phyloP scores from a whole-genome alignment of 2,797 vertebrate species.

The Centropyge bicolor region DNA sequence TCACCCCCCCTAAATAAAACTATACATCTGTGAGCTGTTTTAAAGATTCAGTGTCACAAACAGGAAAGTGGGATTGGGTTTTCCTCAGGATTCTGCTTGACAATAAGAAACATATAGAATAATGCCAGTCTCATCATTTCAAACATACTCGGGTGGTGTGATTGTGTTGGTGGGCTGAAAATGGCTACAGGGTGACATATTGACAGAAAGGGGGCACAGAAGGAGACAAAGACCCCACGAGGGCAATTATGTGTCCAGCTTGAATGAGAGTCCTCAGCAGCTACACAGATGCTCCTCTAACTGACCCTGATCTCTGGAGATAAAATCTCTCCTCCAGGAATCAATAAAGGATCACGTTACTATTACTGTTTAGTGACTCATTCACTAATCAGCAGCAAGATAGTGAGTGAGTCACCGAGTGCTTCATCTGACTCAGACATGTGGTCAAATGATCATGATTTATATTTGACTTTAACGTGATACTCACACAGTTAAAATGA shows the following conservation, averaged over 20 bases:
- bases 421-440: not conserved
- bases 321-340: conserved; percentile 16
- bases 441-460: not conserved
- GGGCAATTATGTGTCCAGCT: not conserved
- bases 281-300: not conserved
- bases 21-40: not conserved
- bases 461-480: not conserved
- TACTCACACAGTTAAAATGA: not conserved
- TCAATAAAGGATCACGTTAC: conserved; percentile 43
- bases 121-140: not conserved
- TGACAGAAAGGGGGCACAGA: not conserved
- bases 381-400: not conserved
- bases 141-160: not conserved
- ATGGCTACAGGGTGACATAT: not conserved
- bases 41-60: not conserved
- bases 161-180: not conserved
- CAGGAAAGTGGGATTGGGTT: not conserved
- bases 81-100: not conserved
- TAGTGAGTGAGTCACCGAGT: not conserved
- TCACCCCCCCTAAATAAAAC: not conserved
- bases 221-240: not conserved
- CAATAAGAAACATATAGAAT: not conserved
- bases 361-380: conserved; percentile 20
- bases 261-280: not conserved
- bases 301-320: conserved; percentile 21